Evolutionary conservation across 2,113 vertebrate species (phyloP).

Genomic region (Sula dactylatra): DNA sequence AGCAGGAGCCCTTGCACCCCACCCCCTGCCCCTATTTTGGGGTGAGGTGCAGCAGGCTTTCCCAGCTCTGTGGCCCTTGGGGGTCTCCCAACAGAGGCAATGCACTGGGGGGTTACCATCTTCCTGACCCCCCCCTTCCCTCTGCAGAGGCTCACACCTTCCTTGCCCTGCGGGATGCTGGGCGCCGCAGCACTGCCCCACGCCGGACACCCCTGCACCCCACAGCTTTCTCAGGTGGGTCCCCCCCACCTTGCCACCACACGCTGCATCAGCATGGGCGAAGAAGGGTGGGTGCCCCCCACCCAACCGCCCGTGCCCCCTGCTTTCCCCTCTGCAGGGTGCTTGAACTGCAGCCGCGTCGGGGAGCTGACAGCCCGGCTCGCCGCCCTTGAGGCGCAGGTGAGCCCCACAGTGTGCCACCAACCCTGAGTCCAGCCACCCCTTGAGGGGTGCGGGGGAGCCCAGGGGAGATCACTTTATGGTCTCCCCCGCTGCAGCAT

Average conservation of each 20-base stretch:
- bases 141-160: background rate
- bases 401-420: background rate
- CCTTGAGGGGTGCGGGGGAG: background rate
- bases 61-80: background rate
- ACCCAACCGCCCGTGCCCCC: rapidly evolving
- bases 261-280: background rate
- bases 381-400: slow-evolving; percentile 85
- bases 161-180: background rate
- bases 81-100: background rate
- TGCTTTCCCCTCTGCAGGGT: slow-evolving; percentile 61
- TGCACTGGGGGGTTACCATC: background rate
- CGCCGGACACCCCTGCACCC: background rate
- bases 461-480: background rate
- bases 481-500: background rate
- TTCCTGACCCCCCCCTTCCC: background rate
- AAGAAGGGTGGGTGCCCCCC: background rate
- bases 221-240: background rate
- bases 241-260: background rate
- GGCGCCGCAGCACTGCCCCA: background rate
- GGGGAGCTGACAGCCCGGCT: slow-evolving; percentile 81
- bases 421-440: rapidly evolving
- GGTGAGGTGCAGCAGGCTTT: background rate
- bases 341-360: slow-evolving; percentile 90
- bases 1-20: too few species aligned
- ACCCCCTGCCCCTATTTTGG: rapidly evolving